A percentile compares a stretch with the other conserved stretches of the same genome.
Conservation (phyloP, 2,797 vertebrate species). For the Agapornis canus region DNA sequence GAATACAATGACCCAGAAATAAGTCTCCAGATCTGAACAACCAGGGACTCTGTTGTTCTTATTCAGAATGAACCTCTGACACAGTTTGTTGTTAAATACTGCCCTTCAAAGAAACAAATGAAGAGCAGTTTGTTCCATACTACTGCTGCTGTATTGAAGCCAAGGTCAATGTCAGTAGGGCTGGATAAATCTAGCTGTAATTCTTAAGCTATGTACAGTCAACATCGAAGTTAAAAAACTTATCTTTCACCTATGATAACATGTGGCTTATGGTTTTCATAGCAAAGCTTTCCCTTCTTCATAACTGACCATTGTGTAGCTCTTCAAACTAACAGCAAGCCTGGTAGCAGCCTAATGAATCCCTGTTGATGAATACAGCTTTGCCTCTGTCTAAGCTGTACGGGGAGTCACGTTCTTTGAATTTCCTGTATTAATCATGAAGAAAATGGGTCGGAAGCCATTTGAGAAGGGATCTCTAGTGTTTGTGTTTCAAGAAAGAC, state of each 20-base stretch:
- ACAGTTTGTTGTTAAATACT: background rate
- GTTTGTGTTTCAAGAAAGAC: constrained; percentile 66
- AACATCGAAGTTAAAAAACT: background rate
- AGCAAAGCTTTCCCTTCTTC: background rate
- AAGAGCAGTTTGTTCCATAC: background rate
- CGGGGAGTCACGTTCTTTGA: constrained; percentile 33
- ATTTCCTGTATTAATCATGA: constrained; percentile 69
- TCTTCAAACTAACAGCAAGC: background rate
- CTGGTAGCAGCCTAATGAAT: constrained; percentile 58
- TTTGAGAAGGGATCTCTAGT: constrained; percentile 58
- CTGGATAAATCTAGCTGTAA: background rate
- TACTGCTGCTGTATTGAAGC: background rate
- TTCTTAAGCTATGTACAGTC: background rate
- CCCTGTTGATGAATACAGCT: constrained; percentile 43
- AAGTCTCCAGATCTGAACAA: constrained; percentile 3
- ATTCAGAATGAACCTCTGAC: background rate
- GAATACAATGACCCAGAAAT: constrained; percentile 15
- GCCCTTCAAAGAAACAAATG: background rate
- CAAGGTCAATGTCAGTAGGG: background rate
- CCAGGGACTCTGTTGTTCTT: background rate
- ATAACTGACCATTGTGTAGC: background rate
- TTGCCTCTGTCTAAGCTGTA: constrained; percentile 33
- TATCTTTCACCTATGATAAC: background rate
- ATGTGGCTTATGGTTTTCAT: background rate
- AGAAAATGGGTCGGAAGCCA: constrained; percentile 59